Percentiles rank a stretch among this genome's conserved stretches.
Conservation (phyloP, 2,888 invertebrate species). For the Melinopterus prodromus region DNA sequence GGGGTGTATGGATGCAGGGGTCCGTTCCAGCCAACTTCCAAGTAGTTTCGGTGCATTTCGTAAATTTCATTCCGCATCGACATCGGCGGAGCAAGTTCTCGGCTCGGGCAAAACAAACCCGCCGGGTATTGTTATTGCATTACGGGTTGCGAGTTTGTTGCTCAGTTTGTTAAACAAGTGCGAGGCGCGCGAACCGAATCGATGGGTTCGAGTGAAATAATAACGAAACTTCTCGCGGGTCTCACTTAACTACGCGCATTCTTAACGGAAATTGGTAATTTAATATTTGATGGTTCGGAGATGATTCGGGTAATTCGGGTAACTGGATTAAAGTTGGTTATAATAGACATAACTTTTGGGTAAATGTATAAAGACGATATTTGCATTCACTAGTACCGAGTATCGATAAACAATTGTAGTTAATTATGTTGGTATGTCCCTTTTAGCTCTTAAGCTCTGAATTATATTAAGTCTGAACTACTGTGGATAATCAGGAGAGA, state of each 20-base stretch:
- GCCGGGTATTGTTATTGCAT: neutral
- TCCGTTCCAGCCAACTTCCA: slow-evolving; percentile 19
- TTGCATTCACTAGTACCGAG: too few relatives aligned
- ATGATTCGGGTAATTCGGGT: too few relatives aligned
- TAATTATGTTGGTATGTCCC: too few relatives aligned
- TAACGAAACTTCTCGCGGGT: neutral
- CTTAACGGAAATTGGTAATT: neutral
- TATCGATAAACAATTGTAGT: too few relatives aligned
- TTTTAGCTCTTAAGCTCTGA: too few relatives aligned
- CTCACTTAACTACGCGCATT: neutral
- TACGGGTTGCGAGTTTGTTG: neutral
- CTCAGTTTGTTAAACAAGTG: neutral
- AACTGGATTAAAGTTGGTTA: too few relatives aligned
- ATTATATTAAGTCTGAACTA: too few relatives aligned
- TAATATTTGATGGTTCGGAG: neutral
- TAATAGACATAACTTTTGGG: too few relatives aligned
- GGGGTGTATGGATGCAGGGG: slow-evolving; percentile 13
- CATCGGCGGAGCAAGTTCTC: neutral
- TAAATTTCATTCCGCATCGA: slow-evolving; percentile 22
- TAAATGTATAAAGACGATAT: too few relatives aligned
- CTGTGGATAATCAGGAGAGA: too few relatives aligned
- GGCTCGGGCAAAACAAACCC: neutral
- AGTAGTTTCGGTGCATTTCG: slow-evolving; percentile 30
- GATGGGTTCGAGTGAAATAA: neutral
- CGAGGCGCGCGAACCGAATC: neutral